Evolutionary conservation across 2,888 invertebrate species (phyloP).

Genomic region (Gymnocheta viridis): DNA sequence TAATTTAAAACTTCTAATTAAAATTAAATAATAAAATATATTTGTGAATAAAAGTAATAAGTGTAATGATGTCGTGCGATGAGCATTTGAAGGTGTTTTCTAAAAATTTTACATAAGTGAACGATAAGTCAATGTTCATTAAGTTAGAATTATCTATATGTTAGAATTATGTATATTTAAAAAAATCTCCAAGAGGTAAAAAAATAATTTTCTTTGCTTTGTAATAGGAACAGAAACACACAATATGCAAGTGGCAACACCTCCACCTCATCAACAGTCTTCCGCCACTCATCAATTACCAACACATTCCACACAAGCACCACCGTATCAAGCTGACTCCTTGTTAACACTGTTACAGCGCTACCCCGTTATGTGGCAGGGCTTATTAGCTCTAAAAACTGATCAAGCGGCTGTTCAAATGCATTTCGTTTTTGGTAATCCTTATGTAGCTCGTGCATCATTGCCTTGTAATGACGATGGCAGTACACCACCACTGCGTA

Average conservation of each 20-base stretch:
- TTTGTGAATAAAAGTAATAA: too few relatives aligned
- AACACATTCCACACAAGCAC: slow-evolving; percentile 91
- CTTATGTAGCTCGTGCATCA: slow-evolving; percentile 92
- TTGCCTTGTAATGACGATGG: slow-evolving; percentile 93
- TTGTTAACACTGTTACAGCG: slow-evolving; percentile 92
- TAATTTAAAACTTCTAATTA: too few relatives aligned
- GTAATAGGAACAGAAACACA: slow-evolving; percentile 69
- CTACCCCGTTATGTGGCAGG: slow-evolving; percentile 99
- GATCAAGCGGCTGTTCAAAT: slow-evolving; percentile 99
- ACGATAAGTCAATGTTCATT: too few relatives aligned
- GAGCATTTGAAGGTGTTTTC: too few relatives aligned
- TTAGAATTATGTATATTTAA: too few relatives aligned
- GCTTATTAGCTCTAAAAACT: slow-evolving; percentile 95
- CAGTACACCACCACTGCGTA: slow-evolving; percentile 92
- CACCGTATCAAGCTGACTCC: slow-evolving; percentile 92
- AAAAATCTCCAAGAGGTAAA: too few relatives aligned
- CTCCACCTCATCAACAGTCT: slow-evolving; percentile 79
- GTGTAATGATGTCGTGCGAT: too few relatives aligned
- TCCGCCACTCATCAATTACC: slow-evolving; percentile 79
- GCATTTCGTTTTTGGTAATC: slow-evolving; percentile 98
- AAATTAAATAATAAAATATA: too few relatives aligned
- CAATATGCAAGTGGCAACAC: slow-evolving; percentile 77
- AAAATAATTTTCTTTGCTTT: slow-evolving; percentile 23
- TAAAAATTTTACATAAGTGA: too few relatives aligned
- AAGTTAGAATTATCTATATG: too few relatives aligned